A percentile compares a stretch with the other conserved stretches of the same genome.
phyloP scores from a whole-genome alignment of 2,113 vertebrate genomes.

The Felis chaus region DNA sequence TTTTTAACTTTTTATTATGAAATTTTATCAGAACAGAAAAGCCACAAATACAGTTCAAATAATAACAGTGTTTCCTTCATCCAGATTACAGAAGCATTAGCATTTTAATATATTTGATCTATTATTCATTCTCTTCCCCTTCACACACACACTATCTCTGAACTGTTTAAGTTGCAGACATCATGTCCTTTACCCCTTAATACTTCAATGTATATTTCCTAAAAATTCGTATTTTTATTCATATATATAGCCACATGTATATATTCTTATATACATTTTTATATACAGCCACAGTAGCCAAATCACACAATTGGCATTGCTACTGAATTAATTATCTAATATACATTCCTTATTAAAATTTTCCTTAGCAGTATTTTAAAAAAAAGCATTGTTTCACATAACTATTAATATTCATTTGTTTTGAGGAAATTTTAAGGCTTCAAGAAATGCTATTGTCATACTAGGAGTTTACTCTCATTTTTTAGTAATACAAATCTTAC shows the following conservation, averaged over 20 bases:
- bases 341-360: neutral
- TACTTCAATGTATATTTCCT: neutral
- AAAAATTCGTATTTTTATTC: neutral
- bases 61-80: neutral
- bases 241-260: neutral
- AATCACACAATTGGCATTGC: neutral
- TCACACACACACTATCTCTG: neutral
- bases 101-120: neutral
- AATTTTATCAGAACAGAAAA: conserved; percentile 27
- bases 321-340: neutral
- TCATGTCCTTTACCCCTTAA: neutral
- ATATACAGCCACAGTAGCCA: neutral
- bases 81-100: neutral
- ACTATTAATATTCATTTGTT: neutral
- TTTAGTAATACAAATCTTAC: neutral
- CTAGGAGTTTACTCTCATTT: neutral
- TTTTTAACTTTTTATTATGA: conserved; percentile 13
- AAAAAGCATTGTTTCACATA: neutral
- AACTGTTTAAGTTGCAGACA: neutral
- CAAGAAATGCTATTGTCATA: neutral
- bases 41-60: neutral
- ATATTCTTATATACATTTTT: neutral
- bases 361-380: neutral
- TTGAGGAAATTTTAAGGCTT: neutral
- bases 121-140: neutral